Evolutionary conservation across 2,888 invertebrate species (phyloP).

Genomic region (Dysmachus trigonus): DNA sequence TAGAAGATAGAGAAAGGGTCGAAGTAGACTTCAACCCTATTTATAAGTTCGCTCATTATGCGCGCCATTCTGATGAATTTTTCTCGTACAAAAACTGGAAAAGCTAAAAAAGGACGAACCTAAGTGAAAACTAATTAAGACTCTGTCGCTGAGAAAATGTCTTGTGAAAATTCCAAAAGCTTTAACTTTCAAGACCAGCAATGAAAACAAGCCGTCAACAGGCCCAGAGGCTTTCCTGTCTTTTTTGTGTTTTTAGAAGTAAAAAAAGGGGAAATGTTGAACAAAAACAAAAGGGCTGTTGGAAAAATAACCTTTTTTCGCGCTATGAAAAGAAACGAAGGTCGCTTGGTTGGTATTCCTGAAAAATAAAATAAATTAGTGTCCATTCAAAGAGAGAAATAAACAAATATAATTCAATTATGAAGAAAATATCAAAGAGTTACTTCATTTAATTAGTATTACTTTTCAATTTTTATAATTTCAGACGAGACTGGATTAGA

Average conservation of each 20-base stretch:
- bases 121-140: conserved; percentile 24
- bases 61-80: conserved; percentile 10
- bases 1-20: not conserved
- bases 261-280: not conserved
- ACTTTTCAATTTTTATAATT: not conserved
- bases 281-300: not conserved
- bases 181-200: not conserved
- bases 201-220: not conserved
- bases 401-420: not conserved
- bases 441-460: not conserved
- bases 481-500: conserved; percentile 25
- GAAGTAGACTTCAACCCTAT: not conserved
- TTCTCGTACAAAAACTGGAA: not conserved
- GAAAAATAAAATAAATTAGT: not conserved
- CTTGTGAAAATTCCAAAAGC: conserved; percentile 9
- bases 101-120: not conserved
- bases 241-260: not conserved
- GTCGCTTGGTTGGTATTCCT: not conserved
- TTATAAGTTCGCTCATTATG: conserved; percentile 30
- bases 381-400: not conserved
- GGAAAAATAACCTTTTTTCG: not conserved
- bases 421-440: not conserved
- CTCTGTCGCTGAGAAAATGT: not conserved
- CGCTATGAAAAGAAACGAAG: not conserved
- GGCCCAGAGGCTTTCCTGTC: not conserved